phyloP scores from a whole-genome alignment of 2,113 vertebrate genomes.

The Pelobates fuscus region DNA sequence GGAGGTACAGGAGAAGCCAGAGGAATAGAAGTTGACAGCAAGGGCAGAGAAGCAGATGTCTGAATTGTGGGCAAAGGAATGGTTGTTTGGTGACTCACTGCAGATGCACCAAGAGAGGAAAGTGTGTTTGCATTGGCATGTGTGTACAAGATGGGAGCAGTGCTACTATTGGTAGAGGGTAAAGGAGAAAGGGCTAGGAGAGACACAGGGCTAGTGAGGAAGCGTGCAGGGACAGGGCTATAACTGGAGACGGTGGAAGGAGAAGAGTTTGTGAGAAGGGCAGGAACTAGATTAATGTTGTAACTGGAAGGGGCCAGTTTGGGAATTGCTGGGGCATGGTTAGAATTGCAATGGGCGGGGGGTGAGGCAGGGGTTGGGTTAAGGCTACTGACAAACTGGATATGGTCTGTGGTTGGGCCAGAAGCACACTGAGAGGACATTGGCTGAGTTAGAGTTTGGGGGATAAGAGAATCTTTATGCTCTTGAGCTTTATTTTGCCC shows the following conservation, averaged over 20 bases:
- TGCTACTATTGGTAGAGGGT: neutral
- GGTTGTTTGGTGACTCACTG: neutral
- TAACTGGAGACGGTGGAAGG: neutral
- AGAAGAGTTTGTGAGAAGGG: conserved; percentile 20
- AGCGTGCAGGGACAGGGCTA: conserved; percentile 19
- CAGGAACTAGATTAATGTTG: conserved; percentile 27
- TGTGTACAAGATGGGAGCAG: conserved; percentile 5
- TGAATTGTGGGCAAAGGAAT: neutral
- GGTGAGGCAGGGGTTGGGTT: neutral
- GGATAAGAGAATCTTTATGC: neutral
- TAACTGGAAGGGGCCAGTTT: conserved; percentile 25
- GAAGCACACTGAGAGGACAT: neutral
- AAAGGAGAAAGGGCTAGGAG: conserved; percentile 15
- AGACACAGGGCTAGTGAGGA: conserved; percentile 25
- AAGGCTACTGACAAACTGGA: neutral
- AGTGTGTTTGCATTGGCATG: neutral
- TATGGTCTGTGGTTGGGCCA: neutral
- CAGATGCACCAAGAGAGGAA: neutral
- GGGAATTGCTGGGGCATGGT: neutral
- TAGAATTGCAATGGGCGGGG: too few species aligned
- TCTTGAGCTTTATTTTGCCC: neutral
- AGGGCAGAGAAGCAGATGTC: neutral
- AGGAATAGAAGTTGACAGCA: neutral
- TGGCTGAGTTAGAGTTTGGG: neutral
- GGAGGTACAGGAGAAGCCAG: neutral